Conservation (phyloP, 2,113 vertebrate species). For the Tachysurus vachellii region DNA sequence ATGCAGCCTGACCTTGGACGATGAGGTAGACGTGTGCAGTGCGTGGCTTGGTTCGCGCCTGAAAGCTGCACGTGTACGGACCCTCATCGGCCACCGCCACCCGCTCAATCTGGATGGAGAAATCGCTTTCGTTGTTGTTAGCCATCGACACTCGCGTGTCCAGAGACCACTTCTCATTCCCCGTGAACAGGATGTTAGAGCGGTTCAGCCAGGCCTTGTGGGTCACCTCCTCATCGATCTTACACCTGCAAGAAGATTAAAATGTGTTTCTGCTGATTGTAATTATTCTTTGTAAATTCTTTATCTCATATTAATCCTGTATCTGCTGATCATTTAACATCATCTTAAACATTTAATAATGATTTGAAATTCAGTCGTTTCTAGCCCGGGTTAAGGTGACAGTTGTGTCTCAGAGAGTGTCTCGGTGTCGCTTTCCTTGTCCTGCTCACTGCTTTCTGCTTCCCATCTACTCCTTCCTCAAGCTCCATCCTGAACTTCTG, state of each 20-base stretch:
- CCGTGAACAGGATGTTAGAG: conserved; percentile 88
- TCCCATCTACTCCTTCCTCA: not conserved
- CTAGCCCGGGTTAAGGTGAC: not conserved
- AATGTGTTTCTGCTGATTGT: not conserved
- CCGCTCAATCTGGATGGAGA: conserved; percentile 83
- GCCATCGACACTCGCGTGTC: conserved; percentile 82
- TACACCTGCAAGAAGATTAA: conserved; percentile 74
- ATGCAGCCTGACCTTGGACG: conserved; percentile 79
- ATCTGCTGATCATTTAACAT: not conserved
- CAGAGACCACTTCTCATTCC: conserved; percentile 88
- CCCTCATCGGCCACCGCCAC: conserved; percentile 86
- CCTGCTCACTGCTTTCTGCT: not conserved
- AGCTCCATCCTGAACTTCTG: conserved; percentile 9
- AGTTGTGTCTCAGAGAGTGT: not conserved
- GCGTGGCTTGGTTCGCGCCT: conserved; percentile 85
- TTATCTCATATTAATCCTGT: not conserved
- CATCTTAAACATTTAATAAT: not conserved
- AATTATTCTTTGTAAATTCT: not conserved
- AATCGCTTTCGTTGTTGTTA: conserved; percentile 83
- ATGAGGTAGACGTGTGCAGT: conserved; percentile 89
- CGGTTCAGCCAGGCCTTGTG: conserved; percentile 92
- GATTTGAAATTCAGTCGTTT: not conserved
- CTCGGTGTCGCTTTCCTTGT: not conserved
- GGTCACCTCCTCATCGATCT: conserved; percentile 85
- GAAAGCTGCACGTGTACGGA: conserved; percentile 89